A percentile compares a stretch with the other conserved stretches of the same genome.
Evolutionary conservation across 64 coral and sea anemone genomes (phyloP).

Genomic region (Stichodactyla helianthus): DNA sequence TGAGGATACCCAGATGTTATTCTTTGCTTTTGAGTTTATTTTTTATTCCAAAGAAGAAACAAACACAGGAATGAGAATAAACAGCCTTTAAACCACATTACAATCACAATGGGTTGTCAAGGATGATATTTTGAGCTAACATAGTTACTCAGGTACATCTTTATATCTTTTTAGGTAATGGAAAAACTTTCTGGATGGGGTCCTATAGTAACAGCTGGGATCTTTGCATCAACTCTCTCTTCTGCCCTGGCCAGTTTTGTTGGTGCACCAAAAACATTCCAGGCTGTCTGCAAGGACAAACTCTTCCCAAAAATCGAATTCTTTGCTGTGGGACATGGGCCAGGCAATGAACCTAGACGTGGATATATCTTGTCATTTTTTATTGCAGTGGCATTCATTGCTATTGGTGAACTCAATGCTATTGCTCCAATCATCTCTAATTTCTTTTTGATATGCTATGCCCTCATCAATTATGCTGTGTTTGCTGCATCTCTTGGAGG

Average conservation of each 20-base stretch:
- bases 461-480: constrained; percentile 96
- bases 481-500: constrained; percentile 92
- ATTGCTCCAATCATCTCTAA: constrained; percentile 95
- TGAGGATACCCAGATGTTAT: too few species aligned
- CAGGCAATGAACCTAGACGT: constrained; percentile 74
- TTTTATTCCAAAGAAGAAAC: too few species aligned
- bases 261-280: constrained; percentile 95
- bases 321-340: constrained; percentile 69
- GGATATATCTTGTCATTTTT: constrained; percentile 83
- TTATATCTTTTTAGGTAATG: constrained; percentile 57
- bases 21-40: too few species aligned
- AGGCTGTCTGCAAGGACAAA: constrained; percentile 86
- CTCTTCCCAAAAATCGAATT: constrained; percentile 79
- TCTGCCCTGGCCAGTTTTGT: constrained; percentile 97
- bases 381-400: constrained; percentile 67
- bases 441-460: constrained; percentile 88
- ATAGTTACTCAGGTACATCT: neutral
- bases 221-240: constrained; percentile 96
- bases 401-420: constrained; percentile 84
- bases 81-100: too few species aligned
- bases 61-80: too few species aligned
- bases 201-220: constrained; percentile 86
- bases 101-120: too few species aligned
- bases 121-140: neutral
- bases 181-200: constrained; percentile 86